Evolutionary conservation across 2,888 invertebrate genomes (phyloP).

Genomic region (Orthonevra nobilis): DNA sequence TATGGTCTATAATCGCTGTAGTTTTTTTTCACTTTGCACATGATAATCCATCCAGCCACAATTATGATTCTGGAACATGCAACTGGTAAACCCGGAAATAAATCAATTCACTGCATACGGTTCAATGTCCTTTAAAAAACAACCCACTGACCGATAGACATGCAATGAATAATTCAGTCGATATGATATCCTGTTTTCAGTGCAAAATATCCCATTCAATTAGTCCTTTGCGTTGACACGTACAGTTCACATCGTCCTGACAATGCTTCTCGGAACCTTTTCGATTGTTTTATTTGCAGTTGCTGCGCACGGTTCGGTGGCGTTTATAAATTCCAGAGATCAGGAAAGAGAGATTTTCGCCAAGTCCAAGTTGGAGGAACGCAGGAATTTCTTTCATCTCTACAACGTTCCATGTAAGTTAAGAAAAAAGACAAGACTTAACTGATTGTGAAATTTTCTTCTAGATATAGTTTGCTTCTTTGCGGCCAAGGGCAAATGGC

Average conservation of each 20-base stretch:
- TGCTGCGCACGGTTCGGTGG: slow-evolving; percentile 1
- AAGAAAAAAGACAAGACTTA: no score
- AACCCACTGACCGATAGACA: slow-evolving; percentile 25
- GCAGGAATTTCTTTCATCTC: slow-evolving; percentile 76
- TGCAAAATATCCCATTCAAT: slow-evolving; percentile 41
- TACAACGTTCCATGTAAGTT: slow-evolving; percentile 79
- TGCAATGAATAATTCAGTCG: slow-evolving; percentile 56
- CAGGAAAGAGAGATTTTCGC: slow-evolving; percentile 73
- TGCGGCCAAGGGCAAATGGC: slow-evolving; percentile 80
- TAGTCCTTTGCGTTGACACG: slow-evolving; percentile 34
- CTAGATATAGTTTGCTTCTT: slow-evolving; percentile 79
- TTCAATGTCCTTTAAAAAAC: slow-evolving; percentile 51
- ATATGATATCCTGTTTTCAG: slow-evolving; percentile 7
- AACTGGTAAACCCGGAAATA: slow-evolving; percentile 16
- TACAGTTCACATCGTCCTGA: background rate
- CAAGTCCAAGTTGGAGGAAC: slow-evolving; percentile 75
- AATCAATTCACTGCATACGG: slow-evolving; percentile 25
- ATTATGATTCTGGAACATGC: slow-evolving; percentile 33
- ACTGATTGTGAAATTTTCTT: no score
- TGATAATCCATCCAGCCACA: no score
- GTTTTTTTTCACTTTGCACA: no score
- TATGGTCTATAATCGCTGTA: no score
- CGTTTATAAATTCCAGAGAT: background rate
- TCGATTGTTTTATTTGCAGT: slow-evolving; percentile 8
- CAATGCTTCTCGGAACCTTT: slow-evolving; percentile 20